A percentile compares a stretch with the other conserved stretches of the same genome.
Conservation (phyloP, 2,113 vertebrate species). For the Cromileptes altivelis region DNA sequence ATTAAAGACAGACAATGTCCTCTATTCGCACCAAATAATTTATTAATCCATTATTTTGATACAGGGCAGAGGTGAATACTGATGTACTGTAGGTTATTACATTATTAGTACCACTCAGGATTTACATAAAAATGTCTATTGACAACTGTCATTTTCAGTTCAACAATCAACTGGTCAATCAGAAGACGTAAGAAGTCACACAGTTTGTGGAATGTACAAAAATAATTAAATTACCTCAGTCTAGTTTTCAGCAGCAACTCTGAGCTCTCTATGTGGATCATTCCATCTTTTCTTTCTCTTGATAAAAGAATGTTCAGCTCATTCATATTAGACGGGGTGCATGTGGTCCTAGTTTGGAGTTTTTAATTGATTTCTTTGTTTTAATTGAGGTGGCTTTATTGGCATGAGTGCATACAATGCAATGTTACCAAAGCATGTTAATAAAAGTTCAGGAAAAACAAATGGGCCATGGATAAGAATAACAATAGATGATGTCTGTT, state of each 20-base stretch:
- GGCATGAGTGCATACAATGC: too few relatives aligned
- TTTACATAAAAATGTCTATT: slow-evolving; percentile 34
- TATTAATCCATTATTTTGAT: slow-evolving; percentile 60
- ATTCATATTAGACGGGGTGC: background rate
- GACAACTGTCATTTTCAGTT: slow-evolving; percentile 25
- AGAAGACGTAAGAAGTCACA: slow-evolving; percentile 16
- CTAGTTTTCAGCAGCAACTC: slow-evolving; percentile 36
- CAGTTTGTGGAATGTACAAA: slow-evolving; percentile 47
- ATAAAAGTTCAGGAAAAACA: too few relatives aligned
- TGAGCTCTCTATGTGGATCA: background rate
- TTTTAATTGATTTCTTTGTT: background rate
- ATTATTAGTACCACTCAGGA: slow-evolving; percentile 52
- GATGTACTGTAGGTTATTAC: slow-evolving; percentile 53
- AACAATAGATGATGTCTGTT: too few relatives aligned
- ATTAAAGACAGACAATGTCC: background rate
- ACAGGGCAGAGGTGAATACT: slow-evolving; percentile 61
- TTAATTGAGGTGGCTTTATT: too few relatives aligned
- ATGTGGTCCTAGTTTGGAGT: background rate
- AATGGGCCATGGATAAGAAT: too few relatives aligned
- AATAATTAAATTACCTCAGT: slow-evolving; percentile 40
- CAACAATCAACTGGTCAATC: slow-evolving; percentile 70
- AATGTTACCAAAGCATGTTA: too few relatives aligned
- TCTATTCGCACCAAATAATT: slow-evolving; percentile 64
- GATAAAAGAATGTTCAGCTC: background rate
- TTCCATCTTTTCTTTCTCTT: rapidly evolving